Conservation (phyloP, 1,140 invertebrate genomes). For the Bombus haemorrhoidalis region DNA sequence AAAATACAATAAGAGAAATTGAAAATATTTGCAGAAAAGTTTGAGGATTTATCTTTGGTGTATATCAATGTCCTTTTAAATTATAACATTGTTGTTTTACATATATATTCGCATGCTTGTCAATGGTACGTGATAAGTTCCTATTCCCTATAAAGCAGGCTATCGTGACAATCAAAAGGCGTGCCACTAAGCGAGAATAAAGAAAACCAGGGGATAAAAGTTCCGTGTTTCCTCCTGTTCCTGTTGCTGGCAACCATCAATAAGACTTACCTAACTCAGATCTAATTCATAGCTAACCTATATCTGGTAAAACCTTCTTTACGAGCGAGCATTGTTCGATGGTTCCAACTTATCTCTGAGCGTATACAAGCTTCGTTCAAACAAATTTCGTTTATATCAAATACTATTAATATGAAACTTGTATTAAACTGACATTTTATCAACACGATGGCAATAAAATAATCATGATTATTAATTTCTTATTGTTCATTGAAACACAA, state of each 20-base stretch:
- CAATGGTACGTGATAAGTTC: not conserved
- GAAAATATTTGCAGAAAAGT: too few relatives aligned
- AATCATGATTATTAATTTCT: not conserved
- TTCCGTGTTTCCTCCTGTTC: slow-evolving; percentile 21
- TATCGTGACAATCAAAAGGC: slow-evolving; percentile 18
- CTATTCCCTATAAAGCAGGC: too few relatives aligned
- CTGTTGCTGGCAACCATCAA: slow-evolving; percentile 12
- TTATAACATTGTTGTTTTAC: too few relatives aligned
- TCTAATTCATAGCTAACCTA: slow-evolving; percentile 34
- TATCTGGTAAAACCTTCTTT: slow-evolving; percentile 12
- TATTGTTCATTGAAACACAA: not conserved
- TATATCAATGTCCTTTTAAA: not conserved
- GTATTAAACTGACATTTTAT: not conserved
- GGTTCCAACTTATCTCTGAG: not conserved
- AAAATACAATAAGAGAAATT: not conserved
- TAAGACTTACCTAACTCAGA: slow-evolving; percentile 32
- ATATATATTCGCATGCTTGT: not conserved
- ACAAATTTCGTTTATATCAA: not conserved
- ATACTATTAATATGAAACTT: not conserved
- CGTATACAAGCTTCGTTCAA: not conserved
- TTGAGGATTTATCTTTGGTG: not conserved
- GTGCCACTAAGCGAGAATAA: not conserved
- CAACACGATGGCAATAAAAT: not conserved
- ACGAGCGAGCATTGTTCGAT: not conserved
- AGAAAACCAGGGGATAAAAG: slow-evolving; percentile 7